Evolutionary conservation across 2,113 vertebrate genomes (phyloP).

Genomic region (Theropithecus gelada): DNA sequence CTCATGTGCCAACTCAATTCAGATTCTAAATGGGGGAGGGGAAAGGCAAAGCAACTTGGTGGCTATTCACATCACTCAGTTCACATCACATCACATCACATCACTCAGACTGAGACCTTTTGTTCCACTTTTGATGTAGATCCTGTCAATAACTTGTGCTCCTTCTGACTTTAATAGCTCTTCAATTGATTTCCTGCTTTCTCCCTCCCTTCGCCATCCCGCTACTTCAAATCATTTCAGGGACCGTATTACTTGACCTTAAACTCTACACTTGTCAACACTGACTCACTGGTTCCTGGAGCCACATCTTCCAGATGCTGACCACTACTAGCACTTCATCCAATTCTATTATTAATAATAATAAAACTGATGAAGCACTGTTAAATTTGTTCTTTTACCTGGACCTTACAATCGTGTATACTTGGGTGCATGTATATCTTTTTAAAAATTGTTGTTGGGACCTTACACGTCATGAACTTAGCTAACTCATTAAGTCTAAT

Average conservation of each 20-base stretch:
- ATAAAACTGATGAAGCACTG: not conserved
- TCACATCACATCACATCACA: not conserved
- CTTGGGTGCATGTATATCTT: not conserved
- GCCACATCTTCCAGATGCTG: not conserved
- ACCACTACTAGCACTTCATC: not conserved
- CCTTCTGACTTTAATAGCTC: not conserved
- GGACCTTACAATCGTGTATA: not conserved
- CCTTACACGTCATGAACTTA: slow-evolving; percentile 68
- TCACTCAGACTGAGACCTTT: not conserved
- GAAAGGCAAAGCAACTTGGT: not conserved
- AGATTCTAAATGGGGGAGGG: not conserved
- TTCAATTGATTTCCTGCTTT: not conserved
- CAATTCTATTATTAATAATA: not conserved
- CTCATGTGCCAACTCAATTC: not conserved
- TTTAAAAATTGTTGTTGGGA: slow-evolving; percentile 58
- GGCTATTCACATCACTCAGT: not conserved
- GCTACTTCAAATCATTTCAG: not conserved
- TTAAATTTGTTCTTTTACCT: not conserved
- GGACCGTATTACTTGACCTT: not conserved
- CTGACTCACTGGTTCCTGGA: not conserved
- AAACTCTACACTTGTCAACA: not conserved
- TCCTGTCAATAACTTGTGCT: not conserved
- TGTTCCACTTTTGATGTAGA: not conserved
- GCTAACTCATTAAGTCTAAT: slow-evolving; percentile 59
- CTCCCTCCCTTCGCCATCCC: not conserved